Percentiles rank a stretch among this genome's conserved stretches.
phyloP scores from a whole-genome alignment of 2,888 invertebrate genomes.

The Ceraclea dissimilis region DNA sequence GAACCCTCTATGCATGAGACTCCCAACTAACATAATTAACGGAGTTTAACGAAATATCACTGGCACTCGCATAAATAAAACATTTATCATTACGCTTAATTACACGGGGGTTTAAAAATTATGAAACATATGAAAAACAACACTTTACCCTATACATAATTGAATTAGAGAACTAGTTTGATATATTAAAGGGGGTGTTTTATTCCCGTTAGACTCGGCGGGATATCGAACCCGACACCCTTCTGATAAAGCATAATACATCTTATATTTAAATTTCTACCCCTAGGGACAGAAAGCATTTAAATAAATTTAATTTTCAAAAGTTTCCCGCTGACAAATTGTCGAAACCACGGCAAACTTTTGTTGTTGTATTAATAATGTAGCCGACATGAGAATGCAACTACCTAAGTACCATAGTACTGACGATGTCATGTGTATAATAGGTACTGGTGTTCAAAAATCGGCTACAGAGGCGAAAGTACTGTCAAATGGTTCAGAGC shows the following conservation, averaged over 20 bases:
- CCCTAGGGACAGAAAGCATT: constrained; percentile 23
- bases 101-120: constrained; percentile 1
- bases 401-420: too few species aligned
- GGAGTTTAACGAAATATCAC: background rate
- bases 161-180: constrained; percentile 13
- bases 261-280: constrained; percentile 24
- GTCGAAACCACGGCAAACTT: constrained; percentile 23
- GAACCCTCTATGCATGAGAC: too few species aligned
- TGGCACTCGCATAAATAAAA: background rate
- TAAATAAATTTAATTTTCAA: constrained; percentile 26
- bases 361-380: constrained; percentile 7
- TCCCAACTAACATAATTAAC: background rate
- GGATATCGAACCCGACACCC: constrained; percentile 13
- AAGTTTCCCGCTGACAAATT: constrained; percentile 26
- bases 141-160: constrained; percentile 8
- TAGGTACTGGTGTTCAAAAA: too few species aligned
- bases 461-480: too few species aligned
- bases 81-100: constrained; percentile 1
- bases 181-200: constrained; percentile 6
- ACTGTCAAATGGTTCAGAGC: too few species aligned
- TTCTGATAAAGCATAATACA: constrained; percentile 8
- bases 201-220: constrained; percentile 7
- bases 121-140: constrained; percentile 8
- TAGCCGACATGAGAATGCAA: constrained; percentile 4
- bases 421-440: too few species aligned